Base-by-base conservation (phyloP, 2,888 invertebrate genomes). In the Machimus atricapillus region DNA sequence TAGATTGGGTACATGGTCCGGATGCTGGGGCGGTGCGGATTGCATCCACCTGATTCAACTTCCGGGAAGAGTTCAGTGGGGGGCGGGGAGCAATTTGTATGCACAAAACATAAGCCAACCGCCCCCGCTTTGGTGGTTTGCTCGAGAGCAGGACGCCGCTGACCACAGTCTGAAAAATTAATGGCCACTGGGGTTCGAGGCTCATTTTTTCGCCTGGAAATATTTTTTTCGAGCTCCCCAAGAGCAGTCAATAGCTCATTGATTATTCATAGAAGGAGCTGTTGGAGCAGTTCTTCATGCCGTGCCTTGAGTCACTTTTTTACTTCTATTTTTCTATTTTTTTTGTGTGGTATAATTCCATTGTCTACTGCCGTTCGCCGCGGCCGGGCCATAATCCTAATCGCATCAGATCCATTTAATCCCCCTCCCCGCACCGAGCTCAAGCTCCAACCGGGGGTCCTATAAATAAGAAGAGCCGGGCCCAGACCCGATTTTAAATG, bases 261-360 rank as follows among this genome's bases (percentile, higher is more conserved):
- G 82, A 82, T 82, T 82, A 82, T 82, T 82, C 82, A 82, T 82
- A 66, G 82, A 58, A 58, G 66, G 31, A 82, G 66, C 82, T 58
- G 52, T 37, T 66, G 31, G 82, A 82, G 58, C 58, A 58, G 66
- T 66, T 27, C 52, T 81, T 37, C 37, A 82, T 37, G 46, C 58
- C 82, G 56, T 82, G 23, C 58, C 82, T 82, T 82, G 12, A 27
- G 66, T 56, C 58, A 58, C 56, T 19, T 82, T n/a, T 58, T 12
- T 52, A 12, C 2, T 58, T 58, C 31, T 58, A 37, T 58, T 82
- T 58, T 81, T 81, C n/a, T n/a, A n/a, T n/a, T 56, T 34, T 34
- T 34, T 3, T 34, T 34, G 2, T 34, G 34, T 34, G 34, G 34
- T 82, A 82, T 82, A 82, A 82, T 82, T 66, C 37, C 82, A 82